Conservation (phyloP, 2,888 invertebrate species). For the Sicus ferrugineus region DNA sequence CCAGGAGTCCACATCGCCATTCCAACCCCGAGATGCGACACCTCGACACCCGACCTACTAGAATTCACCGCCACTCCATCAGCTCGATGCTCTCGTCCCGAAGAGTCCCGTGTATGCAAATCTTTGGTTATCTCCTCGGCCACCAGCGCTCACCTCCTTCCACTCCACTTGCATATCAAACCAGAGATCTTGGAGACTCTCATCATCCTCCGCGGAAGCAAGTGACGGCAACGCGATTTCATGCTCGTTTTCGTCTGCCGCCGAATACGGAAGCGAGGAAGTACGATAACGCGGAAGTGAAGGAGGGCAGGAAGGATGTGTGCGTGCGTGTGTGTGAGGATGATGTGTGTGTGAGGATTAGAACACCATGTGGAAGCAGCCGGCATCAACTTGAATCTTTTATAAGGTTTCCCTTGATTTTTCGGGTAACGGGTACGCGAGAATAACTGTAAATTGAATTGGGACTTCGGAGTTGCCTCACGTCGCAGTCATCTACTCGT, state of each 20-base stretch:
- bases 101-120: neutral
- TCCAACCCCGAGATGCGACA: neutral
- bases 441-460: slow-evolving; percentile 28
- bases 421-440: neutral
- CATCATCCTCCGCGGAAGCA: too few species aligned
- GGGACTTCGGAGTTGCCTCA: slow-evolving; percentile 8
- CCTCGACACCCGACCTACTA: too few species aligned
- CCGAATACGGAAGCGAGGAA: neutral
- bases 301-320: neutral
- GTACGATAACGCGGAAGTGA: neutral
- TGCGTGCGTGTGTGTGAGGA: neutral
- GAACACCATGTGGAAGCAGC: too few species aligned
- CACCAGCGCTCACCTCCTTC: neutral
- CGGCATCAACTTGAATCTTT: slow-evolving; percentile 30
- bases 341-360: neutral
- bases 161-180: neutral
- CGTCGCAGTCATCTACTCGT: neutral
- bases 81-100: neutral
- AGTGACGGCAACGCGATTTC: neutral
- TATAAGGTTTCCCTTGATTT: neutral
- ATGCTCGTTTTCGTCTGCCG: neutral
- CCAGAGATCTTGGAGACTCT: neutral
- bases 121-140: neutral
- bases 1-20: neutral
- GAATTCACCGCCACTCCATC: too few species aligned